Conservation (phyloP, 2,888 invertebrate species). For the Priocnemis perturbator region DNA sequence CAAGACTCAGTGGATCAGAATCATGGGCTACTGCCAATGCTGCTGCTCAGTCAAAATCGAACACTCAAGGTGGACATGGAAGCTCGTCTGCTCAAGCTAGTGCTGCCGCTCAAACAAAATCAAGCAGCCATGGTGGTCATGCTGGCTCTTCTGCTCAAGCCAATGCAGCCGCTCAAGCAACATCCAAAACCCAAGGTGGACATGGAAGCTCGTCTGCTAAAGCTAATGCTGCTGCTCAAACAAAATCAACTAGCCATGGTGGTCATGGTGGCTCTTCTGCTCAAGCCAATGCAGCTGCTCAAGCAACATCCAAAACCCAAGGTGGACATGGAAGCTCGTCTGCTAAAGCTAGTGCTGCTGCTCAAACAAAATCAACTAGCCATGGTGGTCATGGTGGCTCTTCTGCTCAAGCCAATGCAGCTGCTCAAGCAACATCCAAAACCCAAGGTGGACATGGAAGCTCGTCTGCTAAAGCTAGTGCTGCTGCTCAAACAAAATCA, state of each 20-base stretch:
- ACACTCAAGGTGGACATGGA: neutral
- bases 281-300: neutral
- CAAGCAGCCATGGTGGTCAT: neutral
- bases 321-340: neutral
- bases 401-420: neutral
- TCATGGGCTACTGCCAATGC: neutral
- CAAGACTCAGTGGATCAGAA: neutral
- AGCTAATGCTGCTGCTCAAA: neutral
- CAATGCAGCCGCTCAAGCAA: neutral
- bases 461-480: constrained; percentile 3
- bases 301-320: neutral
- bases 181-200: neutral
- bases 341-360: constrained; percentile 6
- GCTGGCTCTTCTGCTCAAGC: neutral
- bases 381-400: neutral
- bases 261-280: neutral
- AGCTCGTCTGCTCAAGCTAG: neutral
- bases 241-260: neutral
- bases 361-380: neutral
- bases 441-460: neutral
- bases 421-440: neutral
- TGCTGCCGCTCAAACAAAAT: neutral
- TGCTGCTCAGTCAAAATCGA: neutral
- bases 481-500: neutral
- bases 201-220: neutral